phyloP scores from a whole-genome alignment of 1,140 invertebrate genomes.

The Anadara kagoshimensis region DNA sequence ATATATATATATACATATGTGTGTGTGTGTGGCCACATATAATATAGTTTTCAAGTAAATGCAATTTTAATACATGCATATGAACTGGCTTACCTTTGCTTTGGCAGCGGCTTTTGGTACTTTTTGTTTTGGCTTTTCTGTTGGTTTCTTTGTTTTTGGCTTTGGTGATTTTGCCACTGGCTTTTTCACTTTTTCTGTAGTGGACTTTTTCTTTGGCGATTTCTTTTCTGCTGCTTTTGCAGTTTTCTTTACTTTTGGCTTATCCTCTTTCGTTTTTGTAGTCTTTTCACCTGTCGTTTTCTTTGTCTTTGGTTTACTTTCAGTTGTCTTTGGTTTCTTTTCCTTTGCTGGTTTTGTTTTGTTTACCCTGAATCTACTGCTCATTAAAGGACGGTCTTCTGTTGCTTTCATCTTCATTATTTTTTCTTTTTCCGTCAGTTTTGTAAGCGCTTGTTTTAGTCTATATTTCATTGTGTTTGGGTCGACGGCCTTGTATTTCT shows the following conservation, averaged over 20 bases:
- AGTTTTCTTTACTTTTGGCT: neutral
- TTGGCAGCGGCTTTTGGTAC: neutral
- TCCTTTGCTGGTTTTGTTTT: conserved; percentile 22
- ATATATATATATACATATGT: too few species aligned
- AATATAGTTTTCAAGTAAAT: too few species aligned
- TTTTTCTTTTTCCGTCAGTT: conserved; percentile 23
- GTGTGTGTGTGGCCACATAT: too few species aligned
- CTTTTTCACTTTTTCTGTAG: conserved; percentile 1
- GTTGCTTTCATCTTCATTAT: conserved; percentile 19
- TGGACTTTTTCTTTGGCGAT: neutral
- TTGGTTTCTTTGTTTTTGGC: neutral
- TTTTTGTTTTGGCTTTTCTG: conserved; percentile 6
- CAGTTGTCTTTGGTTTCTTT: conserved; percentile 1
- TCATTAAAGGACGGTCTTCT: conserved; percentile 20
- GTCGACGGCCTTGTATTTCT: conserved; percentile 22
- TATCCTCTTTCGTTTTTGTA: neutral
- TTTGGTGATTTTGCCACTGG: neutral
- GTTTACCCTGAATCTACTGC: conserved; percentile 29
- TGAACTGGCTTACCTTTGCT: too few species aligned
- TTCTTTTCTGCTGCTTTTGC: conserved; percentile 9
- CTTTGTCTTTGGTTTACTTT: neutral
- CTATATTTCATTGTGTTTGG: conserved; percentile 16
- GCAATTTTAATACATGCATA: too few species aligned
- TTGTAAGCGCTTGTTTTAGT: conserved; percentile 28
- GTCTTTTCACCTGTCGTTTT: conserved; percentile 17